phyloP scores from a whole-genome alignment of 1,140 invertebrate genomes.

The Melanaphis sacchari region DNA sequence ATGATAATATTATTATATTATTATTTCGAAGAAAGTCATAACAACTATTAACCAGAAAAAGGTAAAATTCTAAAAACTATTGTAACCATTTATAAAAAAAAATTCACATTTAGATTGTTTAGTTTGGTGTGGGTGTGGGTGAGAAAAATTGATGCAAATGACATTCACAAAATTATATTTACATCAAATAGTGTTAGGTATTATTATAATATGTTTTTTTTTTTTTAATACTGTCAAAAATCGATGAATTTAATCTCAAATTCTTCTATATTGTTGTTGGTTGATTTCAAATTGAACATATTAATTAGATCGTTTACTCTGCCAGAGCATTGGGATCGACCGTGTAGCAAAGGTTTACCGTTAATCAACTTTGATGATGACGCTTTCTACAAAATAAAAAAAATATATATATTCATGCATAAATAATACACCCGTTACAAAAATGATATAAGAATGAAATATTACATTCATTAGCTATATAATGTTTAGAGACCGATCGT shows the following conservation, averaged over 20 bases:
- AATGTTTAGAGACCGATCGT: background rate
- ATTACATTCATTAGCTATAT: background rate
- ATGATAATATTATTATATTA: too few relatives aligned
- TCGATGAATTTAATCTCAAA: background rate
- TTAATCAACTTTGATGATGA: too few relatives aligned
- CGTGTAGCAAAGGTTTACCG: background rate
- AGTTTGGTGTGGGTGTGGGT: too few relatives aligned
- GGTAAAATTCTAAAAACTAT: too few relatives aligned
- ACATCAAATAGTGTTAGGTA: background rate
- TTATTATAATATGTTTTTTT: too few relatives aligned
- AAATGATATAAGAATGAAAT: background rate
- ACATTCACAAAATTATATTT: background rate
- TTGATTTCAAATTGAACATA: slow-evolving; percentile 23
- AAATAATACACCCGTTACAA: background rate
- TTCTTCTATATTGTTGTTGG: background rate
- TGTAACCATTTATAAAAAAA: too few relatives aligned
- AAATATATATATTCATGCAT: background rate
- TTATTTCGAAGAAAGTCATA: too few relatives aligned
- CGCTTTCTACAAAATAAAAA: background rate
- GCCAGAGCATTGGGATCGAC: background rate
- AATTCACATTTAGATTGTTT: background rate
- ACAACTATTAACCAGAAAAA: too few relatives aligned
- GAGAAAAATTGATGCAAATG: background rate
- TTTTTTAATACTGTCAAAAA: background rate
- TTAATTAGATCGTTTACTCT: background rate